A percentile compares a stretch with the other conserved stretches of the same genome.
These are phyloP conservation scores for Epinotia brunnichana DNA, from an alignment of 2,888 invertebrate genomes.

Conservation along the genomic window DNA sequence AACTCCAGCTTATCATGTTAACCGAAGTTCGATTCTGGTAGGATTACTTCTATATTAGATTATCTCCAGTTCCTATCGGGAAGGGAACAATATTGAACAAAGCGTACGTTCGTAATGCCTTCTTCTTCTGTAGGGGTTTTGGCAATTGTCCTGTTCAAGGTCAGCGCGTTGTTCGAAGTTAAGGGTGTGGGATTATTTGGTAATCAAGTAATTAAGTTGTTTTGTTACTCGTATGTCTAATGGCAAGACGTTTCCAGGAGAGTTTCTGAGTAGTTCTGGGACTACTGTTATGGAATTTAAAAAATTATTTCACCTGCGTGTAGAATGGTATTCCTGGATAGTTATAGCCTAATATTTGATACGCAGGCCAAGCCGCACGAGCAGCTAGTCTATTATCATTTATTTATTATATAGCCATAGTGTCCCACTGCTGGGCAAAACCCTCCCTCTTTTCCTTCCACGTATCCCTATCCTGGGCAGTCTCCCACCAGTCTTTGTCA, in stretches of 20 bases:
- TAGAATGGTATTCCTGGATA: too few species aligned
- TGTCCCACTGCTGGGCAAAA: too few species aligned
- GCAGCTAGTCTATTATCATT: too few species aligned
- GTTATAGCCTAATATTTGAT: too few species aligned
- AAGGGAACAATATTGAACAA: neutral
- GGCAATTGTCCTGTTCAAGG: constrained; percentile 20
- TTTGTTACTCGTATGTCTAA: neutral
- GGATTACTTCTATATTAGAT: constrained; percentile 26
- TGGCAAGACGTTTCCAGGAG: neutral
- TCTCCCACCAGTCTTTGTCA: too few species aligned
- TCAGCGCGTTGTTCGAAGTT: neutral
- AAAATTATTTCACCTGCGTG: too few species aligned
- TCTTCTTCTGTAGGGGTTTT: neutral
- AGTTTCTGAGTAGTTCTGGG: neutral
- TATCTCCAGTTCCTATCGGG: neutral
- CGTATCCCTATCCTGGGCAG: too few species aligned
- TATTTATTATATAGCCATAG: too few species aligned
- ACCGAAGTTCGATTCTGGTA: constrained; percentile 4
- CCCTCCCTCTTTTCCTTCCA: too few species aligned
- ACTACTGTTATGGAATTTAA: neutral
- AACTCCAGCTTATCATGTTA: constrained; percentile 11
- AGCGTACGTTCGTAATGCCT: neutral
- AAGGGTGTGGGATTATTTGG: constrained; percentile 9
- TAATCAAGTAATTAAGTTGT: constrained; percentile 14
- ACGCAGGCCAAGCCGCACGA: too few species aligned